Evolutionary conservation across 2,113 vertebrate species (phyloP), one percentile per base, ranked within the genome.

Genomic region (Prietella phreatophila): DNA sequence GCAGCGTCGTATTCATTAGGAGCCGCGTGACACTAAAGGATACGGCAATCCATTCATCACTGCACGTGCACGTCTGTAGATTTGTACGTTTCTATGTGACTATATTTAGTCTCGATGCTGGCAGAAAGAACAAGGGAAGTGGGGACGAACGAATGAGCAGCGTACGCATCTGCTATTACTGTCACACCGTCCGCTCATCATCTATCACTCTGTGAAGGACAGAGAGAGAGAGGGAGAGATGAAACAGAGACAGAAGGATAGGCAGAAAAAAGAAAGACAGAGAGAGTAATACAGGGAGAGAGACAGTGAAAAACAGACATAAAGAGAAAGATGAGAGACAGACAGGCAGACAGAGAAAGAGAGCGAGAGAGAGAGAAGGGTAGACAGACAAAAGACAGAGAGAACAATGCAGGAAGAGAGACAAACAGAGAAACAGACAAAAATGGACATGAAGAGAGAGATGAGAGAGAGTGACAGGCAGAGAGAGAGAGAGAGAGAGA

Each of bases 81-180:
- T 79, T 78, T 83, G 79, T 85, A 86, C 85, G 5, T 82, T 84
- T 27, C 80, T 84, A 63, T 33, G 85, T 15, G 47, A 89, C 86
- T 92, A 91, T 91, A 91, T 93, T 93, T 92, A 90, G 90, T 87
- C 84, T 86, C 27, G 17, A 88, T 67, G 50, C 85, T 86, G 73
- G 58, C 55, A 50, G 47, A 84, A 85, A 71, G 88, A 85, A 90
- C 60, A 76, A 30, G 83, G 47, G 61, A 61, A 76, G 56, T 42
- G 50, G 42, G 67, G 58, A 81, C 2, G 47, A 73, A 86, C 0
- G 60, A 67, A 61, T 55, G 25, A 58, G 47, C 91, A 89, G 83
- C 90, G 91, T 90, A 85, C 82, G 88, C 92, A 91, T 93, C 91
- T 92, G 92, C 91, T 91, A 91, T 93, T 92, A 92, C 92, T 93